phyloP scores from a whole-genome alignment of 2,888 invertebrate species.

The Acleris holmiana region DNA sequence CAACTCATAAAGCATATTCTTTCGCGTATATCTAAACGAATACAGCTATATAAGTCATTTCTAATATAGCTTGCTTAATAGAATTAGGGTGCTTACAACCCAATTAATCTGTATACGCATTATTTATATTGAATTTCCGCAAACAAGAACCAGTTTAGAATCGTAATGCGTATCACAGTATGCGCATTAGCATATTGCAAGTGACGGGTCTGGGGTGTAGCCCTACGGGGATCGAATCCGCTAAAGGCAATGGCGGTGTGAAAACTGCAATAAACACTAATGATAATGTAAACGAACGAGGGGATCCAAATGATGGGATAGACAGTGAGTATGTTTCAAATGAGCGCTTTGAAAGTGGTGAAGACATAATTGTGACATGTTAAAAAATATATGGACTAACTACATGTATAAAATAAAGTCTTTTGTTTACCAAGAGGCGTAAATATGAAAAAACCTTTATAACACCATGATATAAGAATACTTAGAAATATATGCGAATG shows the following conservation, averaged over 20 bases:
- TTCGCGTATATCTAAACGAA: no score
- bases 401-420: no score
- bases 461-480: neutral
- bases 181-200: constrained; percentile 61
- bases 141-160: constrained; percentile 40
- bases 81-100: constrained; percentile 6
- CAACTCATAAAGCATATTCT: no score
- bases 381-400: no score
- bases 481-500: neutral
- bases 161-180: constrained; percentile 72
- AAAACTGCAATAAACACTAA: constrained; percentile 36
- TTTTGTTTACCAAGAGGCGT: no score
- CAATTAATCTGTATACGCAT: constrained; percentile 18
- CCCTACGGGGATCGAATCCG: constrained; percentile 38
- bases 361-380: neutral
- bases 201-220: constrained; percentile 53
- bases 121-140: constrained; percentile 28
- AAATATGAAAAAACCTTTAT: no score
- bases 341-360: neutral
- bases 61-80: neutral
- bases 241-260: constrained; percentile 20
- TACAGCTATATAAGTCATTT: neutral
- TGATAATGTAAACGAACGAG: constrained; percentile 21
- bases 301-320: constrained; percentile 12
- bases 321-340: neutral